Evolutionary conservation across 1,140 invertebrate genomes (phyloP).

Genomic region (Drosophila bocki): DNA sequence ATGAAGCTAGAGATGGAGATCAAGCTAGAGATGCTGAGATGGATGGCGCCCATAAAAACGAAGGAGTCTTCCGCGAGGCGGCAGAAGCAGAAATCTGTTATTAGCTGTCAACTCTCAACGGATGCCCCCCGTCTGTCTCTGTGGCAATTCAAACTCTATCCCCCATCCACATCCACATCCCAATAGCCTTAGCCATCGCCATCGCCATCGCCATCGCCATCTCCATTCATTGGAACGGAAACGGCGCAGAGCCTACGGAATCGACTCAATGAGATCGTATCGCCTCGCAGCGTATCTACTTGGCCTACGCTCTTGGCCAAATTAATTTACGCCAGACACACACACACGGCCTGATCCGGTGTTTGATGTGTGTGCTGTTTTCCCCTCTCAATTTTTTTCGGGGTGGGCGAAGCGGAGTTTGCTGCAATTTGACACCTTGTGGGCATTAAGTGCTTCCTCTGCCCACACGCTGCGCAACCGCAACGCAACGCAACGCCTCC

Average conservation of each 20-base stretch:
- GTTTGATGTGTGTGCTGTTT: constrained; percentile 5
- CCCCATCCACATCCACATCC: background rate
- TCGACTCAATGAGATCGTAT: constrained; percentile 50
- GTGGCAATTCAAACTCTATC: background rate
- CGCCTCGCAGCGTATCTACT: constrained; percentile 54
- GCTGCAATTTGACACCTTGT: constrained; percentile 84
- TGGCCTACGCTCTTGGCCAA: constrained; percentile 75
- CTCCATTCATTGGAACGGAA: constrained; percentile 50
- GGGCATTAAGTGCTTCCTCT: constrained; percentile 85
- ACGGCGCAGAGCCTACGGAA: constrained; percentile 48
- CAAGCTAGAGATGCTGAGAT: background rate
- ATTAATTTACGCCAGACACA: constrained; percentile 73
- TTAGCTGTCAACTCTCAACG: constrained; percentile 26
- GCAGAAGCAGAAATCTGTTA: constrained; percentile 36
- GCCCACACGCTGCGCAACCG: constrained; percentile 66
- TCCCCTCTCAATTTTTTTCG: constrained; percentile 13
- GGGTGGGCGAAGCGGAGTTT: constrained; percentile 73
- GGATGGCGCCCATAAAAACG: constrained; percentile 42
- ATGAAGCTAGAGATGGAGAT: background rate
- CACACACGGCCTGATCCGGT: constrained; percentile 17
- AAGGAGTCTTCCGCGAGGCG: constrained; percentile 13
- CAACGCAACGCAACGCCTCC: constrained; percentile 46
- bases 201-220: constrained; percentile 5
- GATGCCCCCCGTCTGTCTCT: background rate
- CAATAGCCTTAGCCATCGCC: background rate